Evolutionary conservation across 1,140 invertebrate species (phyloP).

Genomic region (Coelopa frigida): DNA sequence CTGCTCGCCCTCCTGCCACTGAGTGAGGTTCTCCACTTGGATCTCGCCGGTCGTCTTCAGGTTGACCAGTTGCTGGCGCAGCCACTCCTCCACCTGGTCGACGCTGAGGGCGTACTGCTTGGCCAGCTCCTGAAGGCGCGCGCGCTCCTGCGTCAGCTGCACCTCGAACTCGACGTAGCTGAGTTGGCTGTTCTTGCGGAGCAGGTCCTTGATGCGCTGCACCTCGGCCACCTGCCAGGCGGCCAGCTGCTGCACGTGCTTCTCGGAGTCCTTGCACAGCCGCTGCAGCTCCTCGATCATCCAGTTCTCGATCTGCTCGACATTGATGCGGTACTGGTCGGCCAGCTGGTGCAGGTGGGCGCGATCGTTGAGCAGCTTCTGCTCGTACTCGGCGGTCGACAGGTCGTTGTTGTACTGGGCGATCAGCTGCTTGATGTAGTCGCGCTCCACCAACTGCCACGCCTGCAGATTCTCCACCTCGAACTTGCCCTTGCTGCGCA

Average conservation of each 20-base stretch:
- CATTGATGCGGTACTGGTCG: slow-evolving; percentile 32
- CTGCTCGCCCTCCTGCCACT: slow-evolving; percentile 37
- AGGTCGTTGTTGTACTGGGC: slow-evolving; percentile 29
- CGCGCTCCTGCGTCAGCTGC: slow-evolving; percentile 31
- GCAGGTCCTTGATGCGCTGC: slow-evolving; percentile 28
- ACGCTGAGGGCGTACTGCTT: slow-evolving; percentile 37
- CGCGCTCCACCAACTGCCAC: slow-evolving; percentile 36
- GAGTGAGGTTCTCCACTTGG: slow-evolving; percentile 32
- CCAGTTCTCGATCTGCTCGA: slow-evolving; percentile 39
- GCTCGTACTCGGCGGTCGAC: slow-evolving; percentile 31
- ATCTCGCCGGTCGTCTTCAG: slow-evolving; percentile 30
- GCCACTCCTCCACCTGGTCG: slow-evolving; percentile 33
- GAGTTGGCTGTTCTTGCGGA: slow-evolving; percentile 31
- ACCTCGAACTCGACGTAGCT: slow-evolving; percentile 36
- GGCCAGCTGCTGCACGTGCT: slow-evolving; percentile 25
- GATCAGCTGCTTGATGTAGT: slow-evolving; percentile 34
- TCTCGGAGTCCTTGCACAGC: slow-evolving; percentile 24
- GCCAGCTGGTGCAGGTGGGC: slow-evolving; percentile 33
- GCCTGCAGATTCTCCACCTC: slow-evolving; percentile 33
- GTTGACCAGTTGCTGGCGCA: slow-evolving; percentile 35
- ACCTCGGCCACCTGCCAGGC: slow-evolving; percentile 33
- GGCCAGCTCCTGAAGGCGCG: slow-evolving; percentile 28
- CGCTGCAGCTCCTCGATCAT: slow-evolving; percentile 36
- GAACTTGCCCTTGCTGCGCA: slow-evolving; percentile 33
- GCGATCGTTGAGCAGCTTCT: slow-evolving; percentile 28